Evolutionary conservation across 1,140 invertebrate species (phyloP).

Genomic region (Papilio polytes): DNA sequence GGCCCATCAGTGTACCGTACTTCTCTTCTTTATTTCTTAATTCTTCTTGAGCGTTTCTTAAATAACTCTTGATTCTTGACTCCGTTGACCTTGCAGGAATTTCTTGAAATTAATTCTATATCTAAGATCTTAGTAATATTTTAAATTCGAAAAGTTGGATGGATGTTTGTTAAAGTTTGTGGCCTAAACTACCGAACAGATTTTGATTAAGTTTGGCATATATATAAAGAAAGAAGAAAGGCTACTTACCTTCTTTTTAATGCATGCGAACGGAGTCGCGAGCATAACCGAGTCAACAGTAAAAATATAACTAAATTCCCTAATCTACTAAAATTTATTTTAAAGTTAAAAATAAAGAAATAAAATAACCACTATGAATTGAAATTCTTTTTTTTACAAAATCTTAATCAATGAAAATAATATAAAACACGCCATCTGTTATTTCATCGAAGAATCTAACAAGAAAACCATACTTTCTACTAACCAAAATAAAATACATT

Average conservation of each 20-base stretch:
- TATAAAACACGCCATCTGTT: slow-evolving; percentile 19
- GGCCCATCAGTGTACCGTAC: slow-evolving; percentile 81
- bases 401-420: background rate
- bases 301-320: too few relatives aligned
- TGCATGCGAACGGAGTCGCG: too few relatives aligned
- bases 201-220: too few relatives aligned
- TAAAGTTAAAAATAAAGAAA: too few relatives aligned
- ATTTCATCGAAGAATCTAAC: background rate
- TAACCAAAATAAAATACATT: background rate
- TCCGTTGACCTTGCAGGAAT: background rate
- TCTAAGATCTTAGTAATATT: background rate
- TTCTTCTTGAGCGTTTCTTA: slow-evolving; percentile 45
- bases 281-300: too few relatives aligned
- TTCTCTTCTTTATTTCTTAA: slow-evolving; percentile 52
- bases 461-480: background rate
- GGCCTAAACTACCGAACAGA: too few relatives aligned
- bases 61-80: background rate
- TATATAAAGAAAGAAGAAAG: too few relatives aligned
- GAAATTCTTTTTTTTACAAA: too few relatives aligned
- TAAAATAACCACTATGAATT: too few relatives aligned
- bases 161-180: too few relatives aligned
- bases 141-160: background rate
- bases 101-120: background rate
- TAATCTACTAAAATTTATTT: too few relatives aligned
- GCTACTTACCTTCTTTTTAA: too few relatives aligned